Evolutionary conservation across 2,113 vertebrate species (phyloP).

Genomic region (Prochilodus magdalenae): DNA sequence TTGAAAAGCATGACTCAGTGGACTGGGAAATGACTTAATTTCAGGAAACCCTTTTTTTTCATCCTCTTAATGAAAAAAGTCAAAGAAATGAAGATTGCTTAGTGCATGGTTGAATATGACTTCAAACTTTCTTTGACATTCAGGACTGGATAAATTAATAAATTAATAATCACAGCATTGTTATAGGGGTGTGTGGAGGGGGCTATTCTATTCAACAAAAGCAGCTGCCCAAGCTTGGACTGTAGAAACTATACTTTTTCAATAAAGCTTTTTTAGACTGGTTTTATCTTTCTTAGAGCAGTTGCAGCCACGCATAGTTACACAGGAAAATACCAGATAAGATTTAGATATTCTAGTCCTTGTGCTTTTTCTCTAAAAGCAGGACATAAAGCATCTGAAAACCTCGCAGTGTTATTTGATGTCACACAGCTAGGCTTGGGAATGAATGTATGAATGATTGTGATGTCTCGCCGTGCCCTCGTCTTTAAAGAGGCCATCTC

Average conservation of each 20-base stretch:
- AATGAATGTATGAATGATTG: constrained; percentile 48
- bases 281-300: neutral
- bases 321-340: neutral
- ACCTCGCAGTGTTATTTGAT: constrained; percentile 4
- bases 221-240: neutral
- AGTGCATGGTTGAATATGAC: constrained; percentile 62
- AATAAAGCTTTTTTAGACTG: neutral
- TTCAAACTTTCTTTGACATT: constrained; percentile 54
- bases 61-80: no score
- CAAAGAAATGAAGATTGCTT: constrained; percentile 65
- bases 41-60: constrained; percentile 57
- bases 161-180: constrained; percentile 58
- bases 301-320: neutral
- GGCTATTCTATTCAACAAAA: neutral
- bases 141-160: constrained; percentile 39
- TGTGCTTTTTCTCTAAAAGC: neutral
- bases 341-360: constrained; percentile 1
- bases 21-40: constrained; percentile 59
- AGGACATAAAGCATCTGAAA: constrained; percentile 7
- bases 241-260: neutral
- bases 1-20: constrained; percentile 42
- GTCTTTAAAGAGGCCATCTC: constrained; percentile 45
- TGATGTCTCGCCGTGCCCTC: constrained; percentile 48
- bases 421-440: constrained; percentile 12
- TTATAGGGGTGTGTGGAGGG: neutral